phyloP scores from a whole-genome alignment of 2,797 vertebrate genomes.

The Falco berigora region DNA sequence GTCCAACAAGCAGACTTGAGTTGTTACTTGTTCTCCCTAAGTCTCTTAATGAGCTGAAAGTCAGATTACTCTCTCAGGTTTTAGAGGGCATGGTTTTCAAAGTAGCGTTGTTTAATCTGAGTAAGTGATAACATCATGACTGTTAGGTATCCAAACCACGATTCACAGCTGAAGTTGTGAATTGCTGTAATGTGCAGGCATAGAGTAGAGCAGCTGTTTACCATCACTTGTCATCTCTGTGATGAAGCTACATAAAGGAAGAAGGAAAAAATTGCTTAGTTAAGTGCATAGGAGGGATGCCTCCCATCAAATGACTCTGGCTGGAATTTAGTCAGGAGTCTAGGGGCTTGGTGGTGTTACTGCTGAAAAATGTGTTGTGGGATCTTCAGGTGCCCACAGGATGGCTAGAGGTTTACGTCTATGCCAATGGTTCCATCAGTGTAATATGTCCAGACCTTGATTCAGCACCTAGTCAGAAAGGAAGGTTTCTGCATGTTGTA shows the following conservation, averaged over 20 bases:
- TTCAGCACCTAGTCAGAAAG: conserved; percentile 16
- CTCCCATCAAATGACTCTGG: not conserved
- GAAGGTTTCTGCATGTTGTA: not conserved
- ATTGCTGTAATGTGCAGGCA: rapidly evolving
- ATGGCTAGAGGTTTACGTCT: not conserved
- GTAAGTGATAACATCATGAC: not conserved
- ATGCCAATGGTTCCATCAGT: not conserved
- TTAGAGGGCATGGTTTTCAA: not conserved
- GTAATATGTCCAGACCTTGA: not conserved
- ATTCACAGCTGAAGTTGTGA: not conserved
- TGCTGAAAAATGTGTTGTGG: not conserved
- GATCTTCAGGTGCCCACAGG: not conserved
- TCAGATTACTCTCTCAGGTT: not conserved
- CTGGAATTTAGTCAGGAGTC: not conserved
- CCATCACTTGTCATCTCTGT: not conserved
- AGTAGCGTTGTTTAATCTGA: not conserved
- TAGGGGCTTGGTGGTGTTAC: not conserved
- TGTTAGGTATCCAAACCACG: not conserved
- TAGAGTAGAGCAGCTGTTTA: not conserved
- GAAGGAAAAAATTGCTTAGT: not conserved
- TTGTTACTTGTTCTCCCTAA: not conserved
- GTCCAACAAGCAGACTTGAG: not conserved
- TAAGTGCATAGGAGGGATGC: not conserved
- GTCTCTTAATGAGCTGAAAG: not conserved
- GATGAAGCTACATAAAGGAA: not conserved